Conservation (phyloP, 2,113 vertebrate genomes). For the Malurus melanocephalus region DNA sequence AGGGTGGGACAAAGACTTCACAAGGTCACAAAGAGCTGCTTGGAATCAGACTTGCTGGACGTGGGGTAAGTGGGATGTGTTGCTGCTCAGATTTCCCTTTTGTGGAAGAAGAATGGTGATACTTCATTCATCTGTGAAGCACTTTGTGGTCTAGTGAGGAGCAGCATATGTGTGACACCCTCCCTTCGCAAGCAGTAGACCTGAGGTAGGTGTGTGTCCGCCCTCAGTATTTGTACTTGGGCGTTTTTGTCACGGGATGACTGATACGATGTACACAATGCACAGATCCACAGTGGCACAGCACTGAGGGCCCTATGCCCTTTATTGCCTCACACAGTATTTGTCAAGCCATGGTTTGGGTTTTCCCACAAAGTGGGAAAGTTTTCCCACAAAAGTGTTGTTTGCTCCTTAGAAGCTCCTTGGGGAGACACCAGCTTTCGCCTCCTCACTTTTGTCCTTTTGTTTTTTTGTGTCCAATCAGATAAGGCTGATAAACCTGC, state of each 20-base stretch:
- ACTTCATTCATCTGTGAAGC: not conserved
- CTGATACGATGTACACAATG: rapidly evolving
- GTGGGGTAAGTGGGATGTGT: not conserved
- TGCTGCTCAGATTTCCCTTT: not conserved
- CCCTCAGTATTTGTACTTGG: not conserved
- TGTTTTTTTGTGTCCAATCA: not conserved
- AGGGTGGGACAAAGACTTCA: not conserved
- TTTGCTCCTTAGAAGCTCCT: not conserved
- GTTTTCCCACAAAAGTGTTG: not conserved
- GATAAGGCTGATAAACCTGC: slow-evolving; percentile 25
- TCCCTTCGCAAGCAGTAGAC: rapidly evolving
- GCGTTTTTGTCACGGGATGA: not conserved
- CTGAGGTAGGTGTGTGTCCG: not conserved
- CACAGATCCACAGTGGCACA: no score
- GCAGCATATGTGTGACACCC: not conserved
- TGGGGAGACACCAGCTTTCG: not conserved
- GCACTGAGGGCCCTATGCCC: rapidly evolving
- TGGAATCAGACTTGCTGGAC: not conserved
- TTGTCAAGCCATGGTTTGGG: not conserved
- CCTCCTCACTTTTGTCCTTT: not conserved
- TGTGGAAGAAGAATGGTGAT: not conserved
- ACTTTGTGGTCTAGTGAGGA: not conserved
- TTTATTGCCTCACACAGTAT: not conserved
- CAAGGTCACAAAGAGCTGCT: not conserved
- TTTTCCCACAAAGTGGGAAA: not conserved